Base-by-base conservation (phyloP, 2,797 vertebrate species). In the Apogon talboti region DNA sequence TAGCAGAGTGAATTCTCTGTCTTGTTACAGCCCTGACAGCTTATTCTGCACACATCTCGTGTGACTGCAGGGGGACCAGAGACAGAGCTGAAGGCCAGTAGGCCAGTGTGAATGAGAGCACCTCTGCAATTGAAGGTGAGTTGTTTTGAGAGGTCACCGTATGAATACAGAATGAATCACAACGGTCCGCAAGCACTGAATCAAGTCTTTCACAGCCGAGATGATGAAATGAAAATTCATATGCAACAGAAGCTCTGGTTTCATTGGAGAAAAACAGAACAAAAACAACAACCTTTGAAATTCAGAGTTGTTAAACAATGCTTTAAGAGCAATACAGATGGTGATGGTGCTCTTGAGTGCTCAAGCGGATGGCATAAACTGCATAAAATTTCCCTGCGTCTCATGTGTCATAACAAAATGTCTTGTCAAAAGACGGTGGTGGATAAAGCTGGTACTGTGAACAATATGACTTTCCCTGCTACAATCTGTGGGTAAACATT, bases 401-500 rank as follows among this genome's bases (percentile, higher is more conserved):
- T 55, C 50, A 7, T 54, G 56, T 71, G 64, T 79, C 71, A 75
- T 12, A 55, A 75, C 68, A 61, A 76, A 60, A 66, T 43, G 59
- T 75, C 61, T 47, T 21, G 71, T 79, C 63, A 66, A 64, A 77
- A 70, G 30, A 56, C 64, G 35, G 61, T 14, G 47, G 46, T 50
- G 67, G 74, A 60, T 62, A 54, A 46, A 56, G 15, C 55, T 61
- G 65, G 69, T 35, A 12, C 70, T 47, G 58, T 54, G 42, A 82
- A 60, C 72, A 65, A 74, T 66, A 37, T 21, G 15, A 71, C 21
- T 51, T 21, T 78, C 63, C 83, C 91, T 88, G 80, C 72, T 80
- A 76, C 82, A 62, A 57, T 85, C 82, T 74, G 66, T 54, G 58
- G 47, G 80, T 91, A 93, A 92, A 93, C 90, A 91, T 87, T 79